Conservation (phyloP, 2,113 vertebrate species). For the Myrmecobius fasciatus region DNA sequence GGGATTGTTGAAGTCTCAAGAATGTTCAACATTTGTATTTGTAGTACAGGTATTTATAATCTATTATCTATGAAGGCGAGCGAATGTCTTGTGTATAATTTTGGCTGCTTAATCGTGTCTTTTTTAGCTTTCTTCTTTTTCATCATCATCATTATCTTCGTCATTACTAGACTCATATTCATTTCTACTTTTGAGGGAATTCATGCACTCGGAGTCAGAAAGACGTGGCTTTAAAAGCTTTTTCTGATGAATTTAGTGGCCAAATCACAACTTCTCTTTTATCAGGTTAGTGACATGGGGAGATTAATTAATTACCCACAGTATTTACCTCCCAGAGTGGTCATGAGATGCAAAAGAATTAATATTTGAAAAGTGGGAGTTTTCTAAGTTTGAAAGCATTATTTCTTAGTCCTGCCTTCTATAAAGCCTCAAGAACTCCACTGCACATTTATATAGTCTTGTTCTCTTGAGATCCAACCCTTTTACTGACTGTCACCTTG, state of each 20-base stretch:
- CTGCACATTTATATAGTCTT: slow-evolving; percentile 67
- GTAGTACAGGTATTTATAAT: not conserved
- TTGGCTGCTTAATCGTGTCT: not conserved
- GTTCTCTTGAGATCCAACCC: slow-evolving; percentile 58
- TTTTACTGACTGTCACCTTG: slow-evolving; percentile 16
- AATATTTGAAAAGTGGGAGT: not conserved
- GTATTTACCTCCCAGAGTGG: not conserved
- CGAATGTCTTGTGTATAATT: not conserved
- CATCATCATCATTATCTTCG: not conserved
- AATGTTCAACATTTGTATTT: not conserved
- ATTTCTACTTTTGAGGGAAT: not conserved
- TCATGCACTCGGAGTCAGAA: not conserved
- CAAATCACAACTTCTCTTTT: not conserved
- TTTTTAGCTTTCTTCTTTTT: not conserved
- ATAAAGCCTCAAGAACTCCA: not conserved
- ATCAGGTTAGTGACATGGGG: not conserved
- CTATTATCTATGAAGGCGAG: not conserved
- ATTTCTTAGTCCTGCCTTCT: not conserved
- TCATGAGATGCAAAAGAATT: not conserved
- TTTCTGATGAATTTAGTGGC: not conserved
- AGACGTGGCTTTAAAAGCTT: not conserved
- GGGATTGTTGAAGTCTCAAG: not conserved
- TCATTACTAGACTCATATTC: not conserved
- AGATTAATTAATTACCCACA: not conserved
- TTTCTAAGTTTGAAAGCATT: not conserved